Conservation (phyloP, 2,797 vertebrate species). For the Cottoperca gobio region DNA sequence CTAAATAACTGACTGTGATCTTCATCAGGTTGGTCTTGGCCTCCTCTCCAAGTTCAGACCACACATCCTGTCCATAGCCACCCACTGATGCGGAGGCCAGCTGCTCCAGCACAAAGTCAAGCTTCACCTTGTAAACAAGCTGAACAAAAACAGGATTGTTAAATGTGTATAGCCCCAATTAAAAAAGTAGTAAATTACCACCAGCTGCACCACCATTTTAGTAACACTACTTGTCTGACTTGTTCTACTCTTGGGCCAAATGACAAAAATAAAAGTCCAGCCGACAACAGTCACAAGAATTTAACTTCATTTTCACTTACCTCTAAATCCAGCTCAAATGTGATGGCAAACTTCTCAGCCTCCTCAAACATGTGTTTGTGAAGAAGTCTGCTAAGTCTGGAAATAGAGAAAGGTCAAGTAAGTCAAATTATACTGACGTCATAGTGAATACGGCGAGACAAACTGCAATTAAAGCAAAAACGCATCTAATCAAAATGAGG, state of each 20-base stretch:
- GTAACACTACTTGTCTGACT: background rate
- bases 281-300: background rate
- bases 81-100: conserved; percentile 88
- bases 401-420: background rate
- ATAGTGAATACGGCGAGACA: background rate
- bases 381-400: conserved; percentile 93
- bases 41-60: conserved; percentile 89
- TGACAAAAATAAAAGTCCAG: background rate
- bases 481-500: background rate
- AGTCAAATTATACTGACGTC: background rate
- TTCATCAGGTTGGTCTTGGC: conserved; percentile 92
- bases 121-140: conserved; percentile 98
- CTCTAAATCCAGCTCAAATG: conserved; percentile 96
- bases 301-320: conserved; percentile 68
- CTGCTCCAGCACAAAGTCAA: conserved; percentile 92
- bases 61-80: conserved; percentile 76
- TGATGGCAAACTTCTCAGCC: conserved; percentile 94
- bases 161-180: background rate
- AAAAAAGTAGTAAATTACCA: background rate
- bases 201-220: background rate
- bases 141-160: conserved; percentile 61
- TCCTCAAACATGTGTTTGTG: conserved; percentile 96
- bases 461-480: background rate
- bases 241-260: background rate
- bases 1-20: conserved; percentile 87